Conservation (phyloP, 2,113 vertebrate genomes). For the Fregetta grallaria region DNA sequence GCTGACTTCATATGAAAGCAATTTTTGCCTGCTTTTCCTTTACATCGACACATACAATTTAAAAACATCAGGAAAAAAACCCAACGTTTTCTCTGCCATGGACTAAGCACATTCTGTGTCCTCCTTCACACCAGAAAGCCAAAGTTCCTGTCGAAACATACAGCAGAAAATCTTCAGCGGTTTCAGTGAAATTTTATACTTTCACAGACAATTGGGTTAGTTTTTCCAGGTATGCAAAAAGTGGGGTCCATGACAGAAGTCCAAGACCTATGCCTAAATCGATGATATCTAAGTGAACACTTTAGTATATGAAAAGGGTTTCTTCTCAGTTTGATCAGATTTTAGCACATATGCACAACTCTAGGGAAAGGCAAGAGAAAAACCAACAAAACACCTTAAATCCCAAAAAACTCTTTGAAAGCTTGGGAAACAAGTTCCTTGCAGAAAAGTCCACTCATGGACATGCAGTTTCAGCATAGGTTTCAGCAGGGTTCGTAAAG, state of each 20-base stretch:
- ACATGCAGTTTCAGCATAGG: neutral
- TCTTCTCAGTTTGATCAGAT: neutral
- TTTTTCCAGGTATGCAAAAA: neutral
- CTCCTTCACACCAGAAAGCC: neutral
- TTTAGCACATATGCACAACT: neutral
- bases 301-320: neutral
- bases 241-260: too few relatives aligned
- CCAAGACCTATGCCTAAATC: neutral
- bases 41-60: neutral
- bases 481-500: neutral
- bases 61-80: neutral
- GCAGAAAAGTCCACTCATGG: rapidly evolving
- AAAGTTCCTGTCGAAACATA: neutral
- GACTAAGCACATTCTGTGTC: neutral
- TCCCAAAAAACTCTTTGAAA: neutral
- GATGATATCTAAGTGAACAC: neutral
- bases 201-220: neutral
- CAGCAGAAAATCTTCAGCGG: neutral
- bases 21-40: neutral
- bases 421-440: neutral
- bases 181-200: neutral
- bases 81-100: neutral
- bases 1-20: neutral
- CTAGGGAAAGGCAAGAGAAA: neutral
- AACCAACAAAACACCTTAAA: neutral